Evolutionary conservation across 1,140 invertebrate species (phyloP).

Genomic region (Calliopsis andreniformis): DNA sequence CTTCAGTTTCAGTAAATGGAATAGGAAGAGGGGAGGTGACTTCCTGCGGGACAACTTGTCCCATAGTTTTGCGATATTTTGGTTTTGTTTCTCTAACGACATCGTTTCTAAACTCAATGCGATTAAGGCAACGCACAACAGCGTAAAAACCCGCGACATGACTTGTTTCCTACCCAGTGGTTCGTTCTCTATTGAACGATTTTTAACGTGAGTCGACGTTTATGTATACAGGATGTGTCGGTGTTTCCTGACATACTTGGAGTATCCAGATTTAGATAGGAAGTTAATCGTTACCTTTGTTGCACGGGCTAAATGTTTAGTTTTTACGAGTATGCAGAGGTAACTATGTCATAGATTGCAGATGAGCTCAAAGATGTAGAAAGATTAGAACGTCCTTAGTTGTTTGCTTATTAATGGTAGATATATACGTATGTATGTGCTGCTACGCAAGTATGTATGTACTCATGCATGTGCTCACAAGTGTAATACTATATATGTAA

Average conservation of each 20-base stretch:
- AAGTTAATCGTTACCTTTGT: conserved; percentile 44
- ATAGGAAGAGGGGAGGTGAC: conserved; percentile 51
- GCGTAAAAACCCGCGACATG: conserved; percentile 30
- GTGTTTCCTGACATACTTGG: conserved; percentile 48
- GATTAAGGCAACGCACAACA: not conserved
- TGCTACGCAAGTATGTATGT: too few species aligned
- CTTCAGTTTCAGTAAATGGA: conserved; percentile 71
- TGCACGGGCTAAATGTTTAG: conserved; percentile 12
- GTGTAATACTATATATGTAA: too few species aligned
- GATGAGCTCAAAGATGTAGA: not conserved
- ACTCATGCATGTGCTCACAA: too few species aligned
- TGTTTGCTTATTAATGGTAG: not conserved
- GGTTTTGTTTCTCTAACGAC: not conserved
- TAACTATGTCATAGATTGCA: not conserved
- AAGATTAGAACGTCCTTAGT: conserved; percentile 2
- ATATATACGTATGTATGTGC: too few species aligned
- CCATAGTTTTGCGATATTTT: not conserved
- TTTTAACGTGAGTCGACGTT: conserved; percentile 46
- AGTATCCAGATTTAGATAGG: conserved; percentile 41
- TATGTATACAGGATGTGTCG: conserved; percentile 64
- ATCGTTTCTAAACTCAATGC: not conserved
- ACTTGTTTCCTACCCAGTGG: conserved; percentile 26
- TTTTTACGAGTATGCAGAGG: not conserved
- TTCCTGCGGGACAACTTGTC: conserved; percentile 4
- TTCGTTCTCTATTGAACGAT: conserved; percentile 57